Base-by-base conservation (phyloP, 2,797 vertebrate species). In the Clamator glandarius region DNA sequence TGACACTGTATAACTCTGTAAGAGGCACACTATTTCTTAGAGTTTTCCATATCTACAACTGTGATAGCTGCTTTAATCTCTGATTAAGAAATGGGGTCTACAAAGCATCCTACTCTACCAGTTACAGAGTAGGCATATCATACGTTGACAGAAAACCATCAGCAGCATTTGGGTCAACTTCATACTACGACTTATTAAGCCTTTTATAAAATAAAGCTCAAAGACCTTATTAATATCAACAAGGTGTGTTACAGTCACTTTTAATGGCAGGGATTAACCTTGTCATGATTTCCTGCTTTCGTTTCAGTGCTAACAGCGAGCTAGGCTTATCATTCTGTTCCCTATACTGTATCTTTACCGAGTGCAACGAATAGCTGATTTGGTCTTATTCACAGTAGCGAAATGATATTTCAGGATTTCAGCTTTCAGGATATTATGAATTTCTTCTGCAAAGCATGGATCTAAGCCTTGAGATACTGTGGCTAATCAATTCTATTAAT, bases 211-310 rank as follows among this genome's bases (percentile, higher is more conserved):
- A 94, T 89, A 95, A 96, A 95, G 86, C 92, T 94, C 93, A 95
- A 81, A 95, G 86, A 89, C 87, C 78, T 92, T 95, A 96, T 96
- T 96, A 96, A 95, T 95, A 94, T 84, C 92, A 97, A 96, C 93
- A 95, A 97, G 96, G 87, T 96, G 82, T 95, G 92, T 94, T 90
- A 95, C 46, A 96, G 91, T 89, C 77, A 67, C 82, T 96, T 81
- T 94, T 96, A 97, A 96, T 96, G 94, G 91, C 94, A 96, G 59
- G 94, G 96, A 97, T 97, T 97, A 97, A 96, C 92, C 94, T 95
- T 95, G 94, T 94, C 96, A 97, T 96, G 96, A 92, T 95, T 91
- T 95, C 85, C 91, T 92, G 70, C 94, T 96, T 94, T 96, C 77
- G 16, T 96, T 95, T 62, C 91, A 92, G 86, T 77, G 88, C 84